These are phyloP conservation scores for Ditylenchus weischeri DNA, from an alignment of 2,888 invertebrate species.

Conservation along the genomic window DNA sequence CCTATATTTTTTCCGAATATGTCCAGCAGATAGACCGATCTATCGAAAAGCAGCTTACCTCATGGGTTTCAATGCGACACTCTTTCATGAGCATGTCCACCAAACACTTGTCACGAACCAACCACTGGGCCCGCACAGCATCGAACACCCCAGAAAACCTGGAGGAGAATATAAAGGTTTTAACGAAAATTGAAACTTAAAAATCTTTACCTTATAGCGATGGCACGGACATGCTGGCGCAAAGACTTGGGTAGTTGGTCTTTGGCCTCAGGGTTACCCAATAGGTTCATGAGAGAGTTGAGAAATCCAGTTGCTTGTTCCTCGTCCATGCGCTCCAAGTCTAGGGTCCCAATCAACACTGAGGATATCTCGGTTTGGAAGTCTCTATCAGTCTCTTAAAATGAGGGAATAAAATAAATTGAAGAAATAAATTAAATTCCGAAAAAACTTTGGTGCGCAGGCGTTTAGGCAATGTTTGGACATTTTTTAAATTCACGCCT, in stretches of 20 bases:
- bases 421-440: constrained; percentile 14
- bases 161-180: neutral
- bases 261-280: neutral
- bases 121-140: constrained; percentile 34
- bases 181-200: neutral
- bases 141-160: constrained; percentile 38
- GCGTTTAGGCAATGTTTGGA: no score
- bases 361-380: neutral
- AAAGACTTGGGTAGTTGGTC: constrained; percentile 6
- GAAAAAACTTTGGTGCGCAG: neutral
- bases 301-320: constrained; percentile 22
- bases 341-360: constrained; percentile 18
- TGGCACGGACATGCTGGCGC: constrained; percentile 6
- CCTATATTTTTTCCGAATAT: no score
- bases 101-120: constrained; percentile 29
- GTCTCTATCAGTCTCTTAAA: constrained; percentile 22
- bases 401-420: constrained; percentile 1
- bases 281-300: neutral
- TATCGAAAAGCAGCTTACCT: constrained; percentile 4
- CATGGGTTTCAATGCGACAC: constrained; percentile 31
- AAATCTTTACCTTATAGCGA: constrained; percentile 10
- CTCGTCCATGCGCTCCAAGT: constrained; percentile 29
- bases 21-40: no score
- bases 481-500: no score
- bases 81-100: constrained; percentile 27